Evolutionary conservation across 2,888 invertebrate genomes (phyloP), one percentile per base, ranked within the genome.

Genomic region (Lepidonotus clava): DNA sequence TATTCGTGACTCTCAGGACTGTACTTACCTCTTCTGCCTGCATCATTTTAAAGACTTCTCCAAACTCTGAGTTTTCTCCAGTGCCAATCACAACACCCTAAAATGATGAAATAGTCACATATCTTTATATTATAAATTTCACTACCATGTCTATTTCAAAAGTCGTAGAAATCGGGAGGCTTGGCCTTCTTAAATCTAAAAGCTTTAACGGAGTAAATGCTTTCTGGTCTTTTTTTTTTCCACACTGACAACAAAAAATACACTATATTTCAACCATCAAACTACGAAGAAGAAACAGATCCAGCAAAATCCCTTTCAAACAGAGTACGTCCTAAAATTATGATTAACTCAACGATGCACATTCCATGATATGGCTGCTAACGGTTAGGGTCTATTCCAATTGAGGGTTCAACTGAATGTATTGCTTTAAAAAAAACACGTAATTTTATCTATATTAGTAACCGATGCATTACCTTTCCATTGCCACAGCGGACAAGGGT

Each of bases 11-110:
- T n/a, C n/a, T n/a, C n/a, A n/a, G n/a, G n/a, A n/a, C n/a, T n/a
- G n/a, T 71, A 21, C 88, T 88, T 89, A 95, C 95, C 94, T 99
- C 99, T 94, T 99, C 99, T 0, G 97, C 97, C 95, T 98, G 97
- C 99, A 99, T 99, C 98, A 99, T 98, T 88, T 97, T 97, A 95
- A 99, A 99, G 80, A 99, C 97, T 94, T 99, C 98, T 0, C 99
- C 99, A 95, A 99, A 99, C 93, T 99, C 98, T 61, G 99, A 99
- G 88, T 98, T 97, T 90, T 97, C 97, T 0, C 98, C 99, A 0
- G 98, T 99, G 93, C 98, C 98, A 8, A 99, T 98, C 2, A 99
- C 99, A 90, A 99, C 96, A 66, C 99, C 99, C 97, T 98, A 89
- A 61, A 89, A 61, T 32, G 24, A 5, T 4, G 61, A 56, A 56